Base-by-base conservation (phyloP, 92 coral and sea anemone genomes). In the Chrysogorgia sp. region DNA sequence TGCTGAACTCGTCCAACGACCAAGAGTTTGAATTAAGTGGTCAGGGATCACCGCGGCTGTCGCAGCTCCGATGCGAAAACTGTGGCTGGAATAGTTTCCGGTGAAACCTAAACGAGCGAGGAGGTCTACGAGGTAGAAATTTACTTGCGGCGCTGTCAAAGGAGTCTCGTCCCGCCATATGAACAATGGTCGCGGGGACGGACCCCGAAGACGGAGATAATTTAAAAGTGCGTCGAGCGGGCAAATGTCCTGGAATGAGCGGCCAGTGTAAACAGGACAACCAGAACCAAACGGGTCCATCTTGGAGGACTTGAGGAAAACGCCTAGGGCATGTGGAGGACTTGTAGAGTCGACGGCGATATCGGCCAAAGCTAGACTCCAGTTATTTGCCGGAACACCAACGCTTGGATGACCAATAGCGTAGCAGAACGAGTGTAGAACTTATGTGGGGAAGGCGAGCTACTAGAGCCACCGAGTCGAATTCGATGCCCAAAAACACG, bases 381-480 rank as follows among this genome's bases (percentile, higher is more conserved):
- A 82, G 62, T 17, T 82, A 74, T 47, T 74, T 82, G 15, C 80
- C 5, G 3, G 52, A 48, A 31, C 86, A 61, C 5, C 34, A 47
- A 5, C 41, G 69, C 40, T 49, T 81, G 14, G 25, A 4, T 31
- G 83, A 41, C 83, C 83, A 77, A 31, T 33, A 15, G 19, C 62
- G 61, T 56, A 63, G 20, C 15, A 75, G 48, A 2, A 26, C 43
- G 7, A 34, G 15, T 4, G 60, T 75, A 17, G 34, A 85, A 41
- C 69, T 86, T 86, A 53, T 65, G 58, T 20, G 33, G 7, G 83
- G 90, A 10, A 86, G 70, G n/a, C 67, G 63, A 15, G 86, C 72
- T 3, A 48, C 34, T 32, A 30, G 66, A 5, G 35, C 52, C 33
- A 71, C 82, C 9, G 84, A 63, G 63, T 85, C 85, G 7, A 81